Conservation (phyloP, 1,140 invertebrate species). For the Monomorium pharaonis region DNA sequence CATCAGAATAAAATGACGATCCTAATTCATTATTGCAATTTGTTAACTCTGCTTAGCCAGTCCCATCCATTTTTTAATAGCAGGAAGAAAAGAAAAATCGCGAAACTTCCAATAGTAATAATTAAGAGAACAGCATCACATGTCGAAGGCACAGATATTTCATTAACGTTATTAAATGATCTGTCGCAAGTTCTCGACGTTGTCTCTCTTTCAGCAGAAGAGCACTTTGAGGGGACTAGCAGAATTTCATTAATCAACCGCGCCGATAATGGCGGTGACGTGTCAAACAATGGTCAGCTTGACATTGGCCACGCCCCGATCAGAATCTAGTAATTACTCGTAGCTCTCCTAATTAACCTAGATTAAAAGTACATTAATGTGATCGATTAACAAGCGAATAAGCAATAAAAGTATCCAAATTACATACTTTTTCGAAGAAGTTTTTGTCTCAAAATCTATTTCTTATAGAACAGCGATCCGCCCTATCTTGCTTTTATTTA, state of each 20-base stretch:
- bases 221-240: slow-evolving; percentile 38
- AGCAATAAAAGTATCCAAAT: not conserved
- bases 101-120: not conserved
- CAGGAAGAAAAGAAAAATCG: not conserved
- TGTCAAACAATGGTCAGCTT: slow-evolving; percentile 59
- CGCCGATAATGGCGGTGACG: slow-evolving; percentile 46
- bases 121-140: not conserved
- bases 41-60: not conserved
- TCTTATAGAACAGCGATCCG: not conserved
- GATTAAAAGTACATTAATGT: slow-evolving; percentile 47
- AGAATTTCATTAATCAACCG: slow-evolving; percentile 61
- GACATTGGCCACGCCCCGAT: slow-evolving; percentile 35
- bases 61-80: not conserved
- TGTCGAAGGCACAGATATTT: slow-evolving; percentile 30
- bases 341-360: slow-evolving; percentile 59
- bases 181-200: slow-evolving; percentile 26
- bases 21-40: not conserved
- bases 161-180: slow-evolving; percentile 52
- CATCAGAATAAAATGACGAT: not conserved
- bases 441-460: not conserved
- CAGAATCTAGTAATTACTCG: slow-evolving; percentile 49
- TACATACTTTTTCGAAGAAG: not conserved
- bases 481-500: not conserved
- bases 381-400: slow-evolving; percentile 15
- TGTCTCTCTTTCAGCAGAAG: slow-evolving; percentile 26